Base-by-base conservation (phyloP, 2,113 vertebrate species). In the Ailurus styani region DNA sequence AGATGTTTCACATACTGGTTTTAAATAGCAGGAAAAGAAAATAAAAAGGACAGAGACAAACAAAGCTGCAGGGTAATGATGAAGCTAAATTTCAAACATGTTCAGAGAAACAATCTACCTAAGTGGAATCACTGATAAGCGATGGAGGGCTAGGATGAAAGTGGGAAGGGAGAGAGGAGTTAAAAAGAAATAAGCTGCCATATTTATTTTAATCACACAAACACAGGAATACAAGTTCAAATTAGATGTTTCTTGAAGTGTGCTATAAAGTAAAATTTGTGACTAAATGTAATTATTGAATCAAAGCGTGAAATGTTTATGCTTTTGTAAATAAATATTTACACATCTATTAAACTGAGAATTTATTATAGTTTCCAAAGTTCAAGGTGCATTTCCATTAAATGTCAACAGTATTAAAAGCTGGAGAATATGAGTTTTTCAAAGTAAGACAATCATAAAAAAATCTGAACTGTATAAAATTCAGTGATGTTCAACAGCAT, bases 21-120 rank as follows among this genome's bases (percentile, higher is more conserved):
- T 97, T 82, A 97, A 98, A 98, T 98, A 99, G 98, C 98, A 98
- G 97, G 96, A n/a, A 42, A 57, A 83, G 83, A 97, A 87, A 97
- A 66, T 15, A 90, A 83, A 81, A 64, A 96, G 87, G 95, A 97
- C 96, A 98, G 95, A 99, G 68, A 95, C 95, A 97, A 79, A 98
- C 97, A 98, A 98, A 98, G 98, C 97, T 97, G 98, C 97, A 98
- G 68, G 89, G 95, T 90, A 93, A 94, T 54, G 70, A 93, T 68
- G 55, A 95, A 96, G 92, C 85, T 95, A 88, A 88, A 83, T 68
- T 94, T 42, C 57, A 72, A 93, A 85, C 85, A 81, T 86, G 60
- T 96, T 93, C 57, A 66, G 0, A 72, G 84, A 82, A 79, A 95
- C 27, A 87, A 52, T 89, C 79, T 97, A 94, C 47, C 75, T 97